These are phyloP conservation scores for Caradrina kadenii DNA, from an alignment of 2,888 invertebrate genomes.

Conservation along the genomic window DNA sequence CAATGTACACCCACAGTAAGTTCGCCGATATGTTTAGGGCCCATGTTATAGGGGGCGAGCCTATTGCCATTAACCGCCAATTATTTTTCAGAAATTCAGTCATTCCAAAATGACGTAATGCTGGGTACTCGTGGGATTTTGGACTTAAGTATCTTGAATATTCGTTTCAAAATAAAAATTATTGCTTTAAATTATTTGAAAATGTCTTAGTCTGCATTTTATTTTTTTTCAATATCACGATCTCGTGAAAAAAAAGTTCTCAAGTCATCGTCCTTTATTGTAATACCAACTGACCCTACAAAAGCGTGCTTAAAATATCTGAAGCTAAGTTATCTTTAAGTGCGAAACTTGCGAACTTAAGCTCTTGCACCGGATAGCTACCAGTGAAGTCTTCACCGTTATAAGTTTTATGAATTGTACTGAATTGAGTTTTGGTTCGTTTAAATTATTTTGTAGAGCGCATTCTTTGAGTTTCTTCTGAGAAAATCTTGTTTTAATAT, in stretches of 20 bases:
- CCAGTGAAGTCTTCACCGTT: constrained; percentile 44
- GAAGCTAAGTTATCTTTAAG: constrained; percentile 62
- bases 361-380: constrained; percentile 52
- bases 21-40: too few relatives aligned
- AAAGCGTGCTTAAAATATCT: constrained; percentile 59
- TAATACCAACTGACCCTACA: constrained; percentile 56
- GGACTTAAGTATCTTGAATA: too few relatives aligned
- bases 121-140: too few relatives aligned
- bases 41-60: too few relatives aligned
- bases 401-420: constrained; percentile 55
- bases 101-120: too few relatives aligned
- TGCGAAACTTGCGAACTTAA: constrained; percentile 59
- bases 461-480: constrained; percentile 29
- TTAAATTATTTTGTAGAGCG: constrained; percentile 46
- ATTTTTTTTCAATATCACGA: constrained; percentile 12
- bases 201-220: neutral
- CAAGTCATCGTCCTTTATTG: constrained; percentile 51
- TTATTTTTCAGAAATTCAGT: too few relatives aligned
- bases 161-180: too few relatives aligned
- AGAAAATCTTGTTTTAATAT: constrained; percentile 35
- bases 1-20: too few relatives aligned
- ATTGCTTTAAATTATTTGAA: too few relatives aligned
- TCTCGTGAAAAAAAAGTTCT: constrained; percentile 17
- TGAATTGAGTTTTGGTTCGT: constrained; percentile 42
- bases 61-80: too few relatives aligned